These are phyloP conservation scores for Charina bottae DNA, from an alignment of 2,113 vertebrate genomes.

Conservation along the genomic window DNA sequence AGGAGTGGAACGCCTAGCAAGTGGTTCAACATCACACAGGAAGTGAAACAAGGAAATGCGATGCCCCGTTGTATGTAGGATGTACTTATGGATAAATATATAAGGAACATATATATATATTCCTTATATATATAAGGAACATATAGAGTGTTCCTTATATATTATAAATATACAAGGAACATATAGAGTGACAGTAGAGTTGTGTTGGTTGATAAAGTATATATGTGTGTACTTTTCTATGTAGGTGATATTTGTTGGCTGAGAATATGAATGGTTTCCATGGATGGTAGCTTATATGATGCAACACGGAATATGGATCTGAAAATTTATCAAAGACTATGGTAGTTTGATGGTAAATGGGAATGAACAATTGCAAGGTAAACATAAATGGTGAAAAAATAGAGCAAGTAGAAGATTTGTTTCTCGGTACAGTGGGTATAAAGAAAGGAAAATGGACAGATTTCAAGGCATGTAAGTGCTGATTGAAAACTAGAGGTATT, in stretches of 20 bases:
- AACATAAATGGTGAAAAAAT: background rate
- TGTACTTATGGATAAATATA: background rate
- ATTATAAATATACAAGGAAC: background rate
- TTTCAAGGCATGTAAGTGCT: background rate
- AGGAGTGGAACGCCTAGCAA: background rate
- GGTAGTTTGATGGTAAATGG: background rate
- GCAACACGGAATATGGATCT: background rate
- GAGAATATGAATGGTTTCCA: background rate
- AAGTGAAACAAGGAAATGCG: background rate
- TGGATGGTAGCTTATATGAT: background rate
- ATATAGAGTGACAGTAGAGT: background rate
- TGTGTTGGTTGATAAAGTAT: background rate
- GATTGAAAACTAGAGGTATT: background rate
- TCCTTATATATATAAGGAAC: background rate
- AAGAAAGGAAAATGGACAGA: background rate
- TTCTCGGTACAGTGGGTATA: background rate
- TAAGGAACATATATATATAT: background rate
- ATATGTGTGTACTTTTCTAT: background rate
- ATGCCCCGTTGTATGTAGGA: background rate
- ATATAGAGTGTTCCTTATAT: too few relatives aligned
- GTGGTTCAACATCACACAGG: background rate
- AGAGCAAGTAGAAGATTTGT: background rate
- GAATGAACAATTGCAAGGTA: background rate
- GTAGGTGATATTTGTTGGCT: background rate
- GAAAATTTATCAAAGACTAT: background rate